phyloP scores from a whole-genome alignment of 2,113 vertebrate species.

The Callocephalon fimbriatum region DNA sequence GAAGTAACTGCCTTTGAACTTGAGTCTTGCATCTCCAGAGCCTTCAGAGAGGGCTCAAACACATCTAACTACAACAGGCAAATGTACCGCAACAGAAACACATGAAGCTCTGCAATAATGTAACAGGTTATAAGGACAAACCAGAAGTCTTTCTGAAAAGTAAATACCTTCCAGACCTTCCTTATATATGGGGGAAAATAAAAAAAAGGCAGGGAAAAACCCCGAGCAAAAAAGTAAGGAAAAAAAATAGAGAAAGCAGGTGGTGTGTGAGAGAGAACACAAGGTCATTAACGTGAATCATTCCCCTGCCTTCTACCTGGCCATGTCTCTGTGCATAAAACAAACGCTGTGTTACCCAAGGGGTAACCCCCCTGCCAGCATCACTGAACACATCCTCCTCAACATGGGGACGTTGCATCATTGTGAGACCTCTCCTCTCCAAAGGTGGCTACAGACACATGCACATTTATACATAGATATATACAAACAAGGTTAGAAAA shows the following conservation, averaged over 20 bases:
- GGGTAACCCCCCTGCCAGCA: slow-evolving; percentile 17
- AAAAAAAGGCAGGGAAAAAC: background rate
- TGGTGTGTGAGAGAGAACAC: background rate
- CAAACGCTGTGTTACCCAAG: background rate
- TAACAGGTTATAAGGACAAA: background rate
- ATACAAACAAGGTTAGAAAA: slow-evolving; percentile 82
- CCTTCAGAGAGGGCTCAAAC: background rate
- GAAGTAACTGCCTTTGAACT: background rate
- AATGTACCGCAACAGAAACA: background rate
- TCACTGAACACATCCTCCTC: slow-evolving; percentile 2
- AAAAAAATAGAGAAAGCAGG: background rate
- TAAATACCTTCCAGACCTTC: background rate
- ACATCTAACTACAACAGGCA: background rate
- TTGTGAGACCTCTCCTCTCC: background rate
- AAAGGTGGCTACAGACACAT: slow-evolving; percentile 46
- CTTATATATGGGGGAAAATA: background rate
- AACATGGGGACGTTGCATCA: background rate
- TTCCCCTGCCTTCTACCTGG: slow-evolving; percentile 7
- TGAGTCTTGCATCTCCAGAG: background rate
- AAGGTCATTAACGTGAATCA: slow-evolving; percentile 39
- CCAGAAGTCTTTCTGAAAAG: background rate
- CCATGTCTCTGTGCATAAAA: slow-evolving; percentile 11
- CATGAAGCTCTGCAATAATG: background rate
- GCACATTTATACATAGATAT: slow-evolving; percentile 67
- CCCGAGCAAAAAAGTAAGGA: background rate